Evolutionary conservation across 2,113 vertebrate genomes (phyloP).

Genomic region (Miniopterus natalensis): DNA sequence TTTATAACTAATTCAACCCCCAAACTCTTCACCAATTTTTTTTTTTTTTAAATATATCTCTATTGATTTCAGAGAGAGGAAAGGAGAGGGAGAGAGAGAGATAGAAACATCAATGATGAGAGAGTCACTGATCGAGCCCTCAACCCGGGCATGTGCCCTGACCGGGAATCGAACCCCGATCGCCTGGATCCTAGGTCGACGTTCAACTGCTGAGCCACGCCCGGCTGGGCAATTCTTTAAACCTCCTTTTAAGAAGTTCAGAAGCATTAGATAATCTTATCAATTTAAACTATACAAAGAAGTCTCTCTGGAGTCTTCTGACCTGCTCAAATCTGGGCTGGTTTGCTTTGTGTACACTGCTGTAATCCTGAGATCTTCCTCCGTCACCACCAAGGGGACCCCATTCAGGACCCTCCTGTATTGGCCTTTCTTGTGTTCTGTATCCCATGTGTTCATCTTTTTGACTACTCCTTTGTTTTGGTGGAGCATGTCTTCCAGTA

Average conservation of each 20-base stretch:
- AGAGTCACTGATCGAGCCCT: no score
- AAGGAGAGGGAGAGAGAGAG: no score
- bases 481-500: background rate
- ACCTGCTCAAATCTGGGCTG: constrained; percentile 20
- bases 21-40: background rate
- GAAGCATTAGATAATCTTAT: background rate
- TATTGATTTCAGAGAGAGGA: no score
- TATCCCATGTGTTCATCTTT: background rate
- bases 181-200: no score
- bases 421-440: background rate
- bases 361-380: background rate
- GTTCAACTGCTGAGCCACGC: no score
- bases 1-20: background rate
- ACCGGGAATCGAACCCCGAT: no score
- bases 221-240: background rate
- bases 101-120: no score
- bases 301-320: constrained; percentile 44
- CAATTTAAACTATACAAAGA: constrained; percentile 28
- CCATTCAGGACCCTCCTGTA: background rate
- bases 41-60: no score
- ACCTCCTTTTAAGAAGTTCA: constrained; percentile 52
- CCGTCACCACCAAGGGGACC: background rate
- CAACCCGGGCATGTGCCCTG: no score
- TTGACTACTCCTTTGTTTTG: background rate
- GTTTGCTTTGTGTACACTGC: background rate